phyloP scores from a whole-genome alignment of 2,888 invertebrate species.

The Crocallis elinguaria region DNA sequence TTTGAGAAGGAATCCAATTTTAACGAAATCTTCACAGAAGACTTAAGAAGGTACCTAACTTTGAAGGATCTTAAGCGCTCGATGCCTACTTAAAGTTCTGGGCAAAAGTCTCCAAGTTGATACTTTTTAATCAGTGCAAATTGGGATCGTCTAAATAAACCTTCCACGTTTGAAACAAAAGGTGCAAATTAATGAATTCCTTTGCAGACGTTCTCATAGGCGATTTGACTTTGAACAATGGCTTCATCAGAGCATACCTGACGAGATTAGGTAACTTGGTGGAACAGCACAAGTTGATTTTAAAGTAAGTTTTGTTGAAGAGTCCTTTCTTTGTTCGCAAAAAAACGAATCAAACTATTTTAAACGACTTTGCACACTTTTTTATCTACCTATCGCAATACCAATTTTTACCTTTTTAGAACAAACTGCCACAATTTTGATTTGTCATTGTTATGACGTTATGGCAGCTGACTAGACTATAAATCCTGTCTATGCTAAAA shows the following conservation, averaged over 20 bases:
- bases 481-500: too few relatives aligned
- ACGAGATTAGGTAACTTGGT: conserved; percentile 60
- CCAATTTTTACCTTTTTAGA: too few relatives aligned
- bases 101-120: background rate
- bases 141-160: conserved; percentile 15
- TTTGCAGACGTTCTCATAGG: conserved; percentile 27
- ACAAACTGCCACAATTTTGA: too few relatives aligned
- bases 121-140: conserved; percentile 14
- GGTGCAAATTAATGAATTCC: conserved; percentile 24
- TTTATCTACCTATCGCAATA: too few relatives aligned
- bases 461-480: too few relatives aligned
- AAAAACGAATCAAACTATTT: background rate
- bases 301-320: conserved; percentile 54
- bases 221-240: conserved; percentile 43
- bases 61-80: background rate
- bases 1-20: too few relatives aligned
- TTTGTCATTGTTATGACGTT: too few relatives aligned
- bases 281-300: conserved; percentile 62
- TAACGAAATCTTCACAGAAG: too few relatives aligned
- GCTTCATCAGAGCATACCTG: conserved; percentile 51
- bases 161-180: conserved; percentile 22
- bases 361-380: too few relatives aligned
- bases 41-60: too few relatives aligned
- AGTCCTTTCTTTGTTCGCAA: background rate
- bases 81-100: background rate